Base-by-base conservation (phyloP, 1,140 invertebrate species). In the Psilanteris sp. region DNA sequence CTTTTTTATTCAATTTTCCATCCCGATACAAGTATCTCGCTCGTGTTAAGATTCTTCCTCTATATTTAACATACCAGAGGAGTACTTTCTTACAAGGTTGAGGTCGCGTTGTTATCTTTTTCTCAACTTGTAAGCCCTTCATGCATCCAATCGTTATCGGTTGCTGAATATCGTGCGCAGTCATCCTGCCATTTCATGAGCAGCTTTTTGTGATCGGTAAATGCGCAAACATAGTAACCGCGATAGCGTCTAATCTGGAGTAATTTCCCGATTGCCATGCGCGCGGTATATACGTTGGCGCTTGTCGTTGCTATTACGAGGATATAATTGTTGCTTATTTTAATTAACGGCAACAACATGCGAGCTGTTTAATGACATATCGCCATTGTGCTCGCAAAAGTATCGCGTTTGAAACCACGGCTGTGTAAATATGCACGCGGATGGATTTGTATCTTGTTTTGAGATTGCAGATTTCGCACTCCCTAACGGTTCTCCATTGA, bases 81-180 rank as follows among this genome's bases (percentile, higher is more conserved):
- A 41, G 44, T 50, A 50, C 36, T 43, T 48, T 41, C 22, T 44
- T 50, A 50, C 59, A 64, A 64, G 59, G 46, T 52, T 64, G 59
- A 52, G 59, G 46, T 52, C 46, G 61, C 29, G 26, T 43, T 27
- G 61, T 66, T 64, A 52, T 54, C 46, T 52, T 46, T 54, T 67
- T 46, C 46, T 64, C 29, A 52, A 52, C 44, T 52, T 64, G 36
- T 64, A 64, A 62, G 43, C 43, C 57, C 43, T 48, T 39, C 43
- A 39, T 62, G 57, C 55, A 46, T 46, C 41, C 29, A 62, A 48
- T 48, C 57, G 41, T 62, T 62, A 62, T 62, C 57, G 43, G 57
- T 29, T 29, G 37, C 16, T 48, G 57, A 62, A 48, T 48, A 62
- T 48, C 37, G 32, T 39, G 29, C 32, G 48, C 39, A 48, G 57